Base-by-base conservation (phyloP, 2,888 invertebrate genomes). In the Drosophila subsilvestris region DNA sequence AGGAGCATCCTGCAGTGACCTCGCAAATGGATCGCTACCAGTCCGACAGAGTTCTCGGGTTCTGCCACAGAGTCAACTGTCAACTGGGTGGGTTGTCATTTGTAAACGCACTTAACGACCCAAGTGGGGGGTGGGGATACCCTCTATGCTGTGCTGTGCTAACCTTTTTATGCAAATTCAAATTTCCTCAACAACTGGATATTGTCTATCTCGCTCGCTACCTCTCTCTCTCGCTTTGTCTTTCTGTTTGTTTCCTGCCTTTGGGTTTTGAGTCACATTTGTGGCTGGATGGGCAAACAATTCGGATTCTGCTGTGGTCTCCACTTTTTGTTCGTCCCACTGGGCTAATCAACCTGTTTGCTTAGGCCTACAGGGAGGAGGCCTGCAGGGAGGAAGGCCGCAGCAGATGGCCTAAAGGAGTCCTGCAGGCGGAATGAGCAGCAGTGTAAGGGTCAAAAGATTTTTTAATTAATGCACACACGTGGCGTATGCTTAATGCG, bases 151-250 rank as follows among this genome's bases (percentile, higher is more conserved):
- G 27, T 27, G 27, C 27, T 27, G 8, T 27, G 27, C 57, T 79
- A 79, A 88, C 86, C 86, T 88, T 89, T 89, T 89, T 88, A 89
- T 89, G 86, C 82, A 86, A 86, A 86, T 89, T 78, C 73, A 76
- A 58, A 66, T 43, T 53, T 27, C 29, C 22, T 14, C 14, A 37
- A n/a, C 37, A 37, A 37, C 37, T n/a, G 37, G 7, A 37, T 37
- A n/a, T n/a, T 37, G 6, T 47, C 69, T 47, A 53, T 22, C n/a
- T 37, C 14, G 12, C 22, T 5, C 17, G 5, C 22, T 48, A 17
- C 43, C 18, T 25, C 32, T 32, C 3, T 5, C 1, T 1, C 32
- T 5, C 12, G 12, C 5, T 5, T 2, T 32, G 5, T 32, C 32
- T 32, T 32, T 32, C 10, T 32, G 9, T 29, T 56, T 20, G 27